Evolutionary conservation across 2,888 invertebrate species (phyloP).

Genomic region (Ornithoptera priamus): DNA sequence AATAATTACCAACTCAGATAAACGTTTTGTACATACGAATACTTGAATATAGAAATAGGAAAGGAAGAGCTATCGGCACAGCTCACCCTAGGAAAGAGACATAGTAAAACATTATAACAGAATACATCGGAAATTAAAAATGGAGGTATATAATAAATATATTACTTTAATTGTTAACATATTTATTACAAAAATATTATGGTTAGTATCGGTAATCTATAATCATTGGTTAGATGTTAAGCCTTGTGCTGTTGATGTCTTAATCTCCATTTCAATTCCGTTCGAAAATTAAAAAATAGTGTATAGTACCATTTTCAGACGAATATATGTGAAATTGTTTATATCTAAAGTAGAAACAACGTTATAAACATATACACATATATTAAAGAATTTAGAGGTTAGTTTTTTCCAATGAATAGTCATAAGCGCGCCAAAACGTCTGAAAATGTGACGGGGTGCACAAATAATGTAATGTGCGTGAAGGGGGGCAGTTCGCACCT

Average conservation of each 20-base stretch:
- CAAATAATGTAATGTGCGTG: neutral
- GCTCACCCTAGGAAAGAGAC: neutral
- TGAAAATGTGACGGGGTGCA: constrained; percentile 12
- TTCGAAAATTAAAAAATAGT: neutral
- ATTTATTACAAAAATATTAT: neutral
- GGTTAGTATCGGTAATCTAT: neutral
- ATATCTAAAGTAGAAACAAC: neutral
- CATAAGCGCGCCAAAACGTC: constrained; percentile 12
- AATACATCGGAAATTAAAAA: constrained; percentile 5
- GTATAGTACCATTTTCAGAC: constrained; percentile 2
- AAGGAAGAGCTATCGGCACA: constrained; percentile 4
- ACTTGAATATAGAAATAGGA: constrained; percentile 10
- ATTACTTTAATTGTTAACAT: neutral
- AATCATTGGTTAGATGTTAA: neutral
- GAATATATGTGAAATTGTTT: neutral
- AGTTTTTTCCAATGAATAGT: neutral
- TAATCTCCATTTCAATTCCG: constrained; percentile 6
- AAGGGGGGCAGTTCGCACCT: constrained; percentile 73
- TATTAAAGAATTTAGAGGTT: neutral
- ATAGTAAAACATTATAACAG: neutral
- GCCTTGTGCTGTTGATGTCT: neutral
- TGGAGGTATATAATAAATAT: neutral
- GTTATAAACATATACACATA: neutral
- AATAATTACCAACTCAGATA: constrained; percentile 4
- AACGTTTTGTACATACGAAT: constrained; percentile 7